A percentile compares a stretch with the other conserved stretches of the same genome.
Evolutionary conservation across 2,888 invertebrate species (phyloP).

Genomic region (Lamproptera curius): DNA sequence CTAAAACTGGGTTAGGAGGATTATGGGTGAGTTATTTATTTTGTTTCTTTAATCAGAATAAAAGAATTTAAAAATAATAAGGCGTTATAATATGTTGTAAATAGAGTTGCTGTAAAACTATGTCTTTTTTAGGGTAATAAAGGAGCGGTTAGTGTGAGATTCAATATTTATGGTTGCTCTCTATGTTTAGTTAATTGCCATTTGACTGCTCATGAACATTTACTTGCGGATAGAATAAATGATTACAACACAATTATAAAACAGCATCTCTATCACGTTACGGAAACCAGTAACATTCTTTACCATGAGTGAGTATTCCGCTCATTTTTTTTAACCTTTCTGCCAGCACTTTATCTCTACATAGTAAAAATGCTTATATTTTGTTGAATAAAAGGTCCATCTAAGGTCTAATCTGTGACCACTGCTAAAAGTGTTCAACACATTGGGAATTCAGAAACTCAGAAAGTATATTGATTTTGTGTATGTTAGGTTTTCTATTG

Average conservation of each 20-base stretch:
- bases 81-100: too few relatives aligned
- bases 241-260: constrained; percentile 93
- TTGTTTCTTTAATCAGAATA: too few relatives aligned
- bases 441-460: too few relatives aligned
- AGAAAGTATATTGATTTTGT: too few relatives aligned
- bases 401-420: too few relatives aligned
- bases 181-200: constrained; percentile 94
- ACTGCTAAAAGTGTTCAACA: too few relatives aligned
- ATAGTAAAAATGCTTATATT: background rate
- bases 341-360: too few relatives aligned
- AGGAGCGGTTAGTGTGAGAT: constrained; percentile 93
- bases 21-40: constrained; percentile 86
- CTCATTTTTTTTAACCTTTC: too few relatives aligned
- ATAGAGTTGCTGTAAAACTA: too few relatives aligned
- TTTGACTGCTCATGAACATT: constrained; percentile 92
- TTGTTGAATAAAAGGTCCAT: background rate
- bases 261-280: constrained; percentile 87
- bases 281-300: constrained; percentile 89
- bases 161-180: constrained; percentile 93
- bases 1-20: constrained; percentile 93
- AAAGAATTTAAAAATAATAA: background rate
- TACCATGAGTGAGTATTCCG: constrained; percentile 89
- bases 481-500: too few relatives aligned
- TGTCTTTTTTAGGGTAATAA: constrained; percentile 90
- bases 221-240: constrained; percentile 88